Conservation (phyloP, 2,888 invertebrate genomes). For the Octonoba sinensis region DNA sequence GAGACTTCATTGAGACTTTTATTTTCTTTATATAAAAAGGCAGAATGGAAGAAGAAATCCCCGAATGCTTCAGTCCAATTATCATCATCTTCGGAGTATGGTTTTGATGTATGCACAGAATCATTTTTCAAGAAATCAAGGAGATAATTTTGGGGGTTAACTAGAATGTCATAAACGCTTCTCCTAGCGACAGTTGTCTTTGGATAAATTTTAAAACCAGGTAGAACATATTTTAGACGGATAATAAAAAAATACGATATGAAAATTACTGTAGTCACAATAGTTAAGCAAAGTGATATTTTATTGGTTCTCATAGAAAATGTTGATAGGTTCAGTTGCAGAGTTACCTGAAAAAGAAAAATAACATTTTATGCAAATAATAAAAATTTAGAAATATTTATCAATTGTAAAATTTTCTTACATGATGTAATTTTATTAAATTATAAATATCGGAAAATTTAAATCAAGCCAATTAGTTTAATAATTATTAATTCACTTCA, state of each 20-base stretch:
- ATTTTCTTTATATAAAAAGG: constrained; percentile 2
- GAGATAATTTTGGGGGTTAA: constrained; percentile 16
- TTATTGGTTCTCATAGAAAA: constrained; percentile 3
- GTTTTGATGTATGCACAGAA: neutral
- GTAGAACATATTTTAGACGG: neutral
- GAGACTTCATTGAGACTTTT: neutral
- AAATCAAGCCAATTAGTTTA: too few relatives aligned
- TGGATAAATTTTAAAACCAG: neutral
- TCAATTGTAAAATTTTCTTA: too few relatives aligned
- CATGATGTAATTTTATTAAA: too few relatives aligned
- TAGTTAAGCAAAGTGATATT: neutral
- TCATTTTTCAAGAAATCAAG: neutral
- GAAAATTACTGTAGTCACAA: neutral
- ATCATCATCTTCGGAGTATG: neutral
- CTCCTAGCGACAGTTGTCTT: neutral
- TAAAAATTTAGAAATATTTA: neutral
- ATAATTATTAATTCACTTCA: too few relatives aligned
- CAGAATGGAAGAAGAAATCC: constrained; percentile 7
- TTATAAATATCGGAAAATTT: too few relatives aligned
- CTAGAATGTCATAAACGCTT: neutral
- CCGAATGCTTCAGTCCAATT: neutral
- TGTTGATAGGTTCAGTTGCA: neutral
- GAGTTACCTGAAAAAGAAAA: constrained; percentile 10
- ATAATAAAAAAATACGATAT: neutral
- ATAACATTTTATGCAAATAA: neutral